Evolutionary conservation across 2,113 vertebrate genomes (phyloP), one percentile per base, ranked within the genome.

Genomic region (Cranoglanis bouderius): DNA sequence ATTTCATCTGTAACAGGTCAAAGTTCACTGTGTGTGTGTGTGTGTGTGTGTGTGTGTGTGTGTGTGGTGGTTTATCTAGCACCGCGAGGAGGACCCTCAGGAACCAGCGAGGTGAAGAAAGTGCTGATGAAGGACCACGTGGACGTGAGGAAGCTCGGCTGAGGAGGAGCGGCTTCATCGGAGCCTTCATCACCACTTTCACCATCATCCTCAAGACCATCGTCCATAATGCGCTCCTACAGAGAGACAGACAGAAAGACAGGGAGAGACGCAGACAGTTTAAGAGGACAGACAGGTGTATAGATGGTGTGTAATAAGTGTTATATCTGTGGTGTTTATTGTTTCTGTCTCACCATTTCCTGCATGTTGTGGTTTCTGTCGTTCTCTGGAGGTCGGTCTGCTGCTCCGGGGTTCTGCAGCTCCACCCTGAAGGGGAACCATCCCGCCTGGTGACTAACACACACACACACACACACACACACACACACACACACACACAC

Each of bases 201-300:
- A 0, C 92, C 93, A 85, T 94, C 94, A 0, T 95, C 97, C 74
- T 98, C 98, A 67, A 98, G 88, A 5, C 98, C 98, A 29, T 99
- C 97, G 55, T 99, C 98, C 98, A 99, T 99, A 77, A 98, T 95
- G 51, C 96, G 98, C 87, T 99, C 98, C 98, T 99, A 94, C 90
- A 95, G 92, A 86, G 49, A 65, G 75, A 24, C 55, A 0, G 26
- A 84, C 38, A 85, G 16, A 59, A 35, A 3, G 14, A 7, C 3
- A 51, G 2, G 0, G 46, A 84, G 18, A 89, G 29, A 77, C 49
- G 61, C n/a, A 29, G 29, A 63, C 24, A 18, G 32, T 46, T 51
- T 32, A 38, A 3, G n/a, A 24, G 67, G 38, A 38, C 14, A 83
- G 74, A 43, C 26, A 8, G 55, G 57, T 65, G 86, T 65, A 4